Percentiles rank a stretch among this genome's conserved stretches.
These are phyloP conservation scores for Ornithorhynchus anatinus DNA, from an alignment of 2,113 vertebrate species.

Conservation along the genomic window DNA sequence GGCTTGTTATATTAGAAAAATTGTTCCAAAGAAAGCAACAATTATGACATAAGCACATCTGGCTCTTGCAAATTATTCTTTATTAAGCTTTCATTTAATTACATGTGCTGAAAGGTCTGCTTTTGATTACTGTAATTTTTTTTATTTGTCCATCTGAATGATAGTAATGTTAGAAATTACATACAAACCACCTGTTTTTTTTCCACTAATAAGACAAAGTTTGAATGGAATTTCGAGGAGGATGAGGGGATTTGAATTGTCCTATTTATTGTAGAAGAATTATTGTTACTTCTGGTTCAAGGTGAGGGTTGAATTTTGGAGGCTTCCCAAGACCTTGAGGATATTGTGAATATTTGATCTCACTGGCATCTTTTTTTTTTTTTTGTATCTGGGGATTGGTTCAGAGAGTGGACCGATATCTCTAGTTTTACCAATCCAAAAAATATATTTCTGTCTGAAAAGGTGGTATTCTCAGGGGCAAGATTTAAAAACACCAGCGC, in stretches of 20 bases:
- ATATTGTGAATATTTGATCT: conserved; percentile 34
- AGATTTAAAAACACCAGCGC: background rate
- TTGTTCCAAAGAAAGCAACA: conserved; percentile 86
- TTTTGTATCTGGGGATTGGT: too few relatives aligned
- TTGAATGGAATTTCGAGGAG: conserved; percentile 63
- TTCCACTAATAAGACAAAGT: conserved; percentile 64
- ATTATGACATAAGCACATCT: conserved; percentile 85
- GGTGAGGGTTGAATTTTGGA: conserved; percentile 60
- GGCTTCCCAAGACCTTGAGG: conserved; percentile 37
- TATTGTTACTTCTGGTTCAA: conserved; percentile 55
- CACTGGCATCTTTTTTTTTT: conserved; percentile 23
- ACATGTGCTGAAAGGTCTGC: conserved; percentile 80
- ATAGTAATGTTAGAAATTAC: conserved; percentile 76
- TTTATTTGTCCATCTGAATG: conserved; percentile 84
- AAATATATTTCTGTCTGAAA: too few relatives aligned
- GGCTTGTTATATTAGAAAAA: conserved; percentile 78
- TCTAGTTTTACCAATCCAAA: too few relatives aligned
- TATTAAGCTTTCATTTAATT: conserved; percentile 87
- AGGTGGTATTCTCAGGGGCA: too few relatives aligned
- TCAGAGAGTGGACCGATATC: too few relatives aligned
- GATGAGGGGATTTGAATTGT: conserved; percentile 60
- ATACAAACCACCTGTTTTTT: conserved; percentile 76
- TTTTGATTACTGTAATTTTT: conserved; percentile 81
- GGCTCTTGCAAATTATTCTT: conserved; percentile 83
- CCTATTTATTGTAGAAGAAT: conserved; percentile 57